A percentile compares a stretch with the other conserved stretches of the same genome.
Evolutionary conservation across 2,113 vertebrate species (phyloP).

Genomic region (Seriola quinqueradiata): DNA sequence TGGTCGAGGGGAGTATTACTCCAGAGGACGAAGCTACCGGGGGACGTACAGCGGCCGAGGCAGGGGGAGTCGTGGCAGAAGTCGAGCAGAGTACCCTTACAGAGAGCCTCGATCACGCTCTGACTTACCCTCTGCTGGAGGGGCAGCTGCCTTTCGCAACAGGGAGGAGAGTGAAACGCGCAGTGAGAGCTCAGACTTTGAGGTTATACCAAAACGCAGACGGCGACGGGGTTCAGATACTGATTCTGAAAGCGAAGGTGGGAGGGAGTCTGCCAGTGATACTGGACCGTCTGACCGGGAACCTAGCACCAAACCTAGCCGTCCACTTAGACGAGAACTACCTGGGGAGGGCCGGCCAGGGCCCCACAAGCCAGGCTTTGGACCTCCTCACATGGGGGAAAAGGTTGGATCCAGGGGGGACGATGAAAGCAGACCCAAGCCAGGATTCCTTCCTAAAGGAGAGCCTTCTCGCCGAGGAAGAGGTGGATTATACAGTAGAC

Average conservation of each 20-base stretch:
- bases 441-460: constrained; percentile 96
- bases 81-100: constrained; percentile 91
- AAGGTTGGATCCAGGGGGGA: constrained; percentile 74
- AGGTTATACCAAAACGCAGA: constrained; percentile 94
- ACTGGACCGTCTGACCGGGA: constrained; percentile 94
- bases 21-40: constrained; percentile 94
- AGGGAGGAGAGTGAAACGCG: constrained; percentile 97
- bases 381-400: constrained; percentile 75
- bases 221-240: constrained; percentile 95
- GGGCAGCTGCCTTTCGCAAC: constrained; percentile 84
- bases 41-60: constrained; percentile 93
- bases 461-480: constrained; percentile 93
- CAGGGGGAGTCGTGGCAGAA: constrained; percentile 91
- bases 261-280: constrained; percentile 95
- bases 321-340: constrained; percentile 81
- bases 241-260: constrained; percentile 96
- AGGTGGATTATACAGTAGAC: constrained; percentile 91
- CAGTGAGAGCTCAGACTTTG: constrained; percentile 98
- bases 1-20: constrained; percentile 96
- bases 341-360: constrained; percentile 72
- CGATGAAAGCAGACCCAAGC: constrained; percentile 91
- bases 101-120: constrained; percentile 90
- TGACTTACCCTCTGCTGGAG: constrained; percentile 83
- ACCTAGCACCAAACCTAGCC: constrained; percentile 90
- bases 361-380: constrained; percentile 75